Base-by-base conservation (phyloP, 2,888 invertebrate species). In the Monoplex corrugatus region DNA sequence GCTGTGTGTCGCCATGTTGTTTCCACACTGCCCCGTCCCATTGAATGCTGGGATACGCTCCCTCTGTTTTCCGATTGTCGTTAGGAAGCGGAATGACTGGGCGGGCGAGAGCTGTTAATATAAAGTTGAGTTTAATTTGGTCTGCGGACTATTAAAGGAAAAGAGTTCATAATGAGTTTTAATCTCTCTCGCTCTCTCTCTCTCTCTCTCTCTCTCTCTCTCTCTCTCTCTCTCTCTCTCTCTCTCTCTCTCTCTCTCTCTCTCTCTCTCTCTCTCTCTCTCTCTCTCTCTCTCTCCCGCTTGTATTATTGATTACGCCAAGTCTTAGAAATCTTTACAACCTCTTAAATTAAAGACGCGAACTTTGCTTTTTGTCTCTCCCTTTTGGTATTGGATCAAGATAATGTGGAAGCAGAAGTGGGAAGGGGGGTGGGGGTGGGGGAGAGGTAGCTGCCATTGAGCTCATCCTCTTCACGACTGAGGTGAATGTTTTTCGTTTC, bases 1-100 rank as follows among this genome's bases (percentile, higher is more conserved):
- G 84, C 84, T 84, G 57, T 28, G 35, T 44, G 82, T 16, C 82
- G 82, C 82, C 82, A 82, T 82, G 57, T 84, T 84, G 84, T 84
- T 50, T 50, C 57, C 35, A 38, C 84, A 57, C 38, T 84, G 50
- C 57, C 13, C 23, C 23, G 3, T 28, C 57, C 57, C 6, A 84
- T 57, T 84, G 84, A 50, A 84, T 84, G 84, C 84, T 23, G 57
- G 84, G 84, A 84, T 84, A 57, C 84, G 8, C 43, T 8, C 50
- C 72, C 28, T 68, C 84, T 23, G 84, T 35, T 57, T 50, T 50
- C 57, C 50, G 50, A 84, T 19, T 23, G 57, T 38, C 84, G 84
- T 84, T 57, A 57, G 6, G 40, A 57, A 32, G 35, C 19, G 38
- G n/a, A 10, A 10, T 50, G 84, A 50, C 50, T 35, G 35, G 38